Evolutionary conservation across 2,113 vertebrate genomes (phyloP).

Genomic region (Dipodomys stephensi): DNA sequence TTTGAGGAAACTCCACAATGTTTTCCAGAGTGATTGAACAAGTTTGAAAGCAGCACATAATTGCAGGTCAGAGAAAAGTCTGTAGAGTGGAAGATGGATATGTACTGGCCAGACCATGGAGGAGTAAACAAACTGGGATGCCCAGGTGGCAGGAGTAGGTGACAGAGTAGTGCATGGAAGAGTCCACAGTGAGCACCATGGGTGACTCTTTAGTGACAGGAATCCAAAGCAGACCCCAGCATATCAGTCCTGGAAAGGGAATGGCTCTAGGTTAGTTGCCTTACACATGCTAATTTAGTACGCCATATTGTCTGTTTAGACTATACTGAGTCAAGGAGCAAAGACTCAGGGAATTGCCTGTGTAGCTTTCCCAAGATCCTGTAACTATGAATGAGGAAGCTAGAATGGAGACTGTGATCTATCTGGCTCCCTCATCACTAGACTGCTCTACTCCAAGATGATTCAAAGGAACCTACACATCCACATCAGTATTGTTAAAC

Average conservation of each 20-base stretch:
- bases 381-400: neutral
- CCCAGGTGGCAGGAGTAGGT: neutral
- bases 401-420: neutral
- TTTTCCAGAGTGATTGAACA: no score
- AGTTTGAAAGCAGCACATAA: neutral
- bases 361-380: neutral
- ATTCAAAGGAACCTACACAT: neutral
- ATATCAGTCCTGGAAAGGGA: neutral
- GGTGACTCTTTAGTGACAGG: neutral
- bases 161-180: rapidly evolving
- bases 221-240: neutral
- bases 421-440: neutral
- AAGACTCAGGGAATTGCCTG: neutral
- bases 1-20: no score
- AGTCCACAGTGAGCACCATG: neutral
- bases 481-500: neutral
- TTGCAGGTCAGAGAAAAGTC: neutral
- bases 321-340: neutral
- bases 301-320: neutral
- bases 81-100: neutral
- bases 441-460: neutral
- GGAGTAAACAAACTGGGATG: neutral
- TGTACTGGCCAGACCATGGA: no score
- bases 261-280: neutral
- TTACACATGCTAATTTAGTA: rapidly evolving